Conservation (phyloP, 2,113 vertebrate genomes). For the Cyanoderma ruficeps region DNA sequence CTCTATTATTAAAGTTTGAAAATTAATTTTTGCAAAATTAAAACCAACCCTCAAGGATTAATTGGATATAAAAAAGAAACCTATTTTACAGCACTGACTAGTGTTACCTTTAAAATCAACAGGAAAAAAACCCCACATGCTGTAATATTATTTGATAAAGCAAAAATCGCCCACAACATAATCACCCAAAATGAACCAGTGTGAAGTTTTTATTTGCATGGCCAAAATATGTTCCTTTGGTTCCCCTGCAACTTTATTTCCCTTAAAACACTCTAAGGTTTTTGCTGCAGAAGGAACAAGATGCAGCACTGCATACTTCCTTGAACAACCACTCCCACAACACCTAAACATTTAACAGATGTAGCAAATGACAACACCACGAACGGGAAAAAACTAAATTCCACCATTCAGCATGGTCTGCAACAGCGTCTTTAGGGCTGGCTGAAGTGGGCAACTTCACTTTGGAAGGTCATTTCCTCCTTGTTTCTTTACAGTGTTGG, state of each 20-base stretch:
- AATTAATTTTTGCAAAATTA: constrained; percentile 66
- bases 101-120: constrained; percentile 73
- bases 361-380: constrained; percentile 76
- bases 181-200: constrained; percentile 60
- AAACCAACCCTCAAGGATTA: constrained; percentile 71
- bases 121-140: constrained; percentile 24
- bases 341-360: constrained; percentile 76
- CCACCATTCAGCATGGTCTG: constrained; percentile 75
- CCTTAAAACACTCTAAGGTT: constrained; percentile 34
- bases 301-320: constrained; percentile 61
- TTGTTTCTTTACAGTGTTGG: constrained; percentile 88
- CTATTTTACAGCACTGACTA: constrained; percentile 70
- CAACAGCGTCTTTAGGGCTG: constrained; percentile 73
- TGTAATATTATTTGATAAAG: constrained; percentile 64
- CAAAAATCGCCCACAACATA: constrained; percentile 67
- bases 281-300: constrained; percentile 68
- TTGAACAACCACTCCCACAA: constrained; percentile 74
- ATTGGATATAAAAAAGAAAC: constrained; percentile 70
- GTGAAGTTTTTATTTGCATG: constrained; percentile 83
- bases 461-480: constrained; percentile 66
- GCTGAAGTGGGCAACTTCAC: constrained; percentile 69
- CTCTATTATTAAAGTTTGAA: constrained; percentile 55
- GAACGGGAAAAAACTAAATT: constrained; percentile 68
- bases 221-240: constrained; percentile 64
- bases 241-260: constrained; percentile 65